Percentiles rank a stretch among this genome's conserved stretches.
Evolutionary conservation across 1,140 invertebrate genomes (phyloP).

Genomic region (Cydia splendana): DNA sequence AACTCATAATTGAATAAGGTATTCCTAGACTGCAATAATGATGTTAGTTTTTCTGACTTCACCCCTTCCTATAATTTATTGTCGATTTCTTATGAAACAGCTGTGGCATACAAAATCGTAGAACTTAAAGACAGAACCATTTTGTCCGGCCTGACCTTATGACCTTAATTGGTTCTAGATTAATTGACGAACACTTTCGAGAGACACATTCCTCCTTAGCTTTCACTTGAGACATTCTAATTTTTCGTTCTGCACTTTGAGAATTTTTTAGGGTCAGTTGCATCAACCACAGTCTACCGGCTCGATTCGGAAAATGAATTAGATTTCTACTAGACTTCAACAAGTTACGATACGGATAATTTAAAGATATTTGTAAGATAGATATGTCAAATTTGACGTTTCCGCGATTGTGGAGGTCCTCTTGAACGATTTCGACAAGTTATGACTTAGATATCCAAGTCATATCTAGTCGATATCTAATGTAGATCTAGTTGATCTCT

Average conservation of each 20-base stretch:
- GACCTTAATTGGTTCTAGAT: conserved; percentile 36
- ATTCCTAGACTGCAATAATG: conserved; percentile 1
- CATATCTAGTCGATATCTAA: too few species aligned
- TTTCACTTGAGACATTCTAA: too few species aligned
- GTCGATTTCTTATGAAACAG: conserved; percentile 26
- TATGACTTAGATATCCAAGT: too few species aligned
- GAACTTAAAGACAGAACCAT: background rate
- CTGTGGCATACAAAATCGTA: conserved; percentile 19
- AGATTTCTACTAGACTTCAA: too few species aligned
- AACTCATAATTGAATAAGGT: conserved; percentile 16
- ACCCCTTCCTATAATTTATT: background rate
- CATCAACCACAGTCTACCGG: too few species aligned
- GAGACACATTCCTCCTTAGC: background rate
- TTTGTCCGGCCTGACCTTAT: conserved; percentile 26
- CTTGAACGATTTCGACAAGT: too few species aligned
- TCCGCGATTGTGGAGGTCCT: too few species aligned
- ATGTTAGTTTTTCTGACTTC: conserved; percentile 38
- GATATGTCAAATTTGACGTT: too few species aligned
- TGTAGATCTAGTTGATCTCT: too few species aligned
- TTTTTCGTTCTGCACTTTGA: background rate
- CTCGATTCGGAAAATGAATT: too few species aligned
- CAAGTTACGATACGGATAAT: too few species aligned
- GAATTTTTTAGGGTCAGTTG: background rate
- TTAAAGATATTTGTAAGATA: too few species aligned
- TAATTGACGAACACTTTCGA: conserved; percentile 12